These are phyloP conservation scores for Battus philenor DNA, from an alignment of 1,140 invertebrate species.

Conservation along the genomic window DNA sequence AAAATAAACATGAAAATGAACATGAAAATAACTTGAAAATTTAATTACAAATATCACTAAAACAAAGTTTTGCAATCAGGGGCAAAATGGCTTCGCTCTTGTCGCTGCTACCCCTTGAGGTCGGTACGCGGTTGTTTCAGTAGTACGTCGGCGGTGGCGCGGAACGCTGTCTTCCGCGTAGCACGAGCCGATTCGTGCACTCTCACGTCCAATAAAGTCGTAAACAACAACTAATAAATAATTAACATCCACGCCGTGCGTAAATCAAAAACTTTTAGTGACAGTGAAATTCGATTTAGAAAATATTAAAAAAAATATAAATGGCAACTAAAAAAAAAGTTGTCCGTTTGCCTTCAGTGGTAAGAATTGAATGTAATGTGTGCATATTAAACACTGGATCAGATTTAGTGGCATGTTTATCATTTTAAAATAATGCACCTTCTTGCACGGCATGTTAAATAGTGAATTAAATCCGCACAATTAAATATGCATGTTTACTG, in stretches of 20 bases:
- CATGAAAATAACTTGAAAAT: too few relatives aligned
- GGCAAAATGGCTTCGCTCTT: too few relatives aligned
- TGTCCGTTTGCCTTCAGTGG: slow-evolving; percentile 65
- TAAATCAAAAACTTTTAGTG: too few relatives aligned
- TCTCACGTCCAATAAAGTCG: neutral
- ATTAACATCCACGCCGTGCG: too few relatives aligned
- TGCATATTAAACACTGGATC: slow-evolving; percentile 32
- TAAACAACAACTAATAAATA: slow-evolving; percentile 4
- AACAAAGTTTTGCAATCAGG: too few relatives aligned
- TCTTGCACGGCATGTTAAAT: slow-evolving; percentile 3
- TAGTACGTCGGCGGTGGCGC: slow-evolving; percentile 28
- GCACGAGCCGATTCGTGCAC: slow-evolving; percentile 3
- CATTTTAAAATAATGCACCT: slow-evolving; percentile 45
- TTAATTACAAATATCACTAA: too few relatives aligned
- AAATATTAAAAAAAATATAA: slow-evolving; percentile 28
- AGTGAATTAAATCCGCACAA: slow-evolving; percentile 1
- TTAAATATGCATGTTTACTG: neutral
- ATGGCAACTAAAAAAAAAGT: slow-evolving; percentile 67
- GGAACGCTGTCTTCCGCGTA: slow-evolving; percentile 23
- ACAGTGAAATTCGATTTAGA: slow-evolving; percentile 5
- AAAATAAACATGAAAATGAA: too few relatives aligned
- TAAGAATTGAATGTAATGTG: slow-evolving; percentile 46
- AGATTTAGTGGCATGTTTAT: slow-evolving; percentile 55
- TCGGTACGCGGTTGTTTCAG: slow-evolving; percentile 20
- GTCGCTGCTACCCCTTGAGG: neutral